Base-by-base conservation (phyloP, 2,113 vertebrate genomes). In the Theristicus caerulescens region DNA sequence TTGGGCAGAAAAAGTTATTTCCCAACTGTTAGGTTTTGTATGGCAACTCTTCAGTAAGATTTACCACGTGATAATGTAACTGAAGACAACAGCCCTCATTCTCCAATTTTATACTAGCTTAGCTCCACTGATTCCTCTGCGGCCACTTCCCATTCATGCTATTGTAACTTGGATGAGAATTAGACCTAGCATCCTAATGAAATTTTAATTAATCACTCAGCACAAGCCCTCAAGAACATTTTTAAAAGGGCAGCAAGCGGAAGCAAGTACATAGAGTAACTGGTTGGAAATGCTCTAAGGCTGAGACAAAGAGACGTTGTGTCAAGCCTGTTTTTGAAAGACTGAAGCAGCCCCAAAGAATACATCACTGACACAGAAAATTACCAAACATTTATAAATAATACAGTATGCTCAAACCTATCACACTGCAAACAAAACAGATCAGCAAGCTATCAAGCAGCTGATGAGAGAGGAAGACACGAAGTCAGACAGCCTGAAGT, bases 301-400 rank as follows among this genome's bases (percentile, higher is more conserved):
- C 79, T 0, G 14, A 72, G 40, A 93, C 61, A 82, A 79, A 83
- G 89, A 91, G 77, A 89, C 0, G 9, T 25, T 36, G 54, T 25
- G n/a, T 94, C 74, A 89, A 91, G 74, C 19, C 34, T 85, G 32
- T 9, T 85, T 72, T 31, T 77, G 70, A 94, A 93, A 89, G 81
- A 69, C 77, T 94, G 91, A 82, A 72, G 66, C 84, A 95, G 77
- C 81, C 91, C 84, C 51, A 18, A 88, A 93, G 67, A 95, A 91
- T 31, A 85, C 74, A 95, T 94, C 94, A 86, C 61, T 95, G 94
- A 93, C 83, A 97, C 80, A 79, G 80, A 95, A 96, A 97, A 95
- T 94, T 96, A 96, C 91, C 80, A 91, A 94, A 95, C 73, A 89
- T 96, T 84, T 95, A 94, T 97, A 94, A 96, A 95, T 97, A 94